Base-by-base conservation (phyloP, 2,797 vertebrate species). In the Arvicola amphibius region DNA sequence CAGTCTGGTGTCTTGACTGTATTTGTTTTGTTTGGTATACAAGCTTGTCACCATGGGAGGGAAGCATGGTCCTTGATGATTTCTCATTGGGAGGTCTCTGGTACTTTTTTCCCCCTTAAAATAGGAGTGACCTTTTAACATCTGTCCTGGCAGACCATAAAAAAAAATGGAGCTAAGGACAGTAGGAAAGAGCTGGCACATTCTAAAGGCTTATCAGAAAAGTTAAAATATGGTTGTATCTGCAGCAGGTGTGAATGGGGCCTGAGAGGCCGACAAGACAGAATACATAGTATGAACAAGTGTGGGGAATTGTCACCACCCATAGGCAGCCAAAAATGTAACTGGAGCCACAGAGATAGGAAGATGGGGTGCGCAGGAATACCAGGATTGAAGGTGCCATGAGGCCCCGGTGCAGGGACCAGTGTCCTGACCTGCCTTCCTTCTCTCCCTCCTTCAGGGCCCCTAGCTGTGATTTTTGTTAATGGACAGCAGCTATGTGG, bases 51-150 rank as follows among this genome's bases (percentile, higher is more conserved):
- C 92, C 61, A 32, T 43, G 77, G 67, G 10, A 71, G 37, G 43
- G n/a, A 59, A 16, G 51, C 17, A 1, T 37, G 14, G 34, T 65
- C 85, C 80, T 89, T 27, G 37, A 17, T 73, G 43, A 63, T 79
- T 93, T 92, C 86, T 93, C 37, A 40, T 12, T 90, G 65, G 89
- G 94, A 88, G 40, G 40, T 88, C 90, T 34, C 9, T 48, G 90
- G 53, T n/a, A 1, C 34, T 83, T 67, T 63, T 74, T 77, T 32
- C 9, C 8, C 29, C 21, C 25, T 32, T 51, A 46, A 85, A 63
- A 4, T 73, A 88, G 61, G 67, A 8, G 69, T 76, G 90, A 73
- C 88, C 89, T 77, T 53, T 83, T 86, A 84, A 74, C 74, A 37
- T 94, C 91, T 91, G 94, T 88, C 56, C 71, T 92, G 90, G 93